Evolutionary conservation across 2,113 vertebrate genomes (phyloP), one percentile per base, ranked within the genome.

Genomic region (Gadus macrocephalus): DNA sequence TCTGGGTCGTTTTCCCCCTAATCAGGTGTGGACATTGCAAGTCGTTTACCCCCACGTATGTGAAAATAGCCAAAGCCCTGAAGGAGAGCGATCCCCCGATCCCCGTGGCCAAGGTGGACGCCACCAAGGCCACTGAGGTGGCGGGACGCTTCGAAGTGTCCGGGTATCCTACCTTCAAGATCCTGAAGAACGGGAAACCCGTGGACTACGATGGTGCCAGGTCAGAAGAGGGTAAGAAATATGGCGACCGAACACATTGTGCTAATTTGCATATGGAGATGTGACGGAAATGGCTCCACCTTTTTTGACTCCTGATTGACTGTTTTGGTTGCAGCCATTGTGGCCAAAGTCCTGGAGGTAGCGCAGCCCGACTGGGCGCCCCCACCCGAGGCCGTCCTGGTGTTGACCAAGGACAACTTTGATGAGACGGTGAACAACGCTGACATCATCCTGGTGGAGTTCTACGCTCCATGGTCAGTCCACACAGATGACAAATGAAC

Each of bases 21-120:
- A 17, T 22, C 67, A 99, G 97, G 97, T 99, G 97, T 3, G 97
- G 96, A 25, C 97, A 99, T 55, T 99, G 97, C 81, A 98, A 98
- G 83, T 93, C 95, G 88, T 99, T 99, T 89, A 94, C 92, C 67
- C 92, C 96, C 0, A 95, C 96, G 72, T 99, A 98, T 83, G 97
- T 98, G 73, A 95, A 95, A 69, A 98, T 99, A 0, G 96, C 97
- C 4, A 89, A 91, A 77, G 83, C 87, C 0, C 90, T 99, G 3
- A 96, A 94, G 74, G 94, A 94, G 75, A 93, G 92, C 0, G 94
- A 98, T 62, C 97, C 97, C 72, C 94, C 96, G 1, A 89, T 99
- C 69, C 93, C 94, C 31, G 97, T 98, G 31, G 96, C 93, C 60
- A 99, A 99, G 90, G 89, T 98, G 14, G 97, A 99, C 14, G 96